Conservation (phyloP, 2,113 vertebrate species). For the Narcine bancroftii region DNA sequence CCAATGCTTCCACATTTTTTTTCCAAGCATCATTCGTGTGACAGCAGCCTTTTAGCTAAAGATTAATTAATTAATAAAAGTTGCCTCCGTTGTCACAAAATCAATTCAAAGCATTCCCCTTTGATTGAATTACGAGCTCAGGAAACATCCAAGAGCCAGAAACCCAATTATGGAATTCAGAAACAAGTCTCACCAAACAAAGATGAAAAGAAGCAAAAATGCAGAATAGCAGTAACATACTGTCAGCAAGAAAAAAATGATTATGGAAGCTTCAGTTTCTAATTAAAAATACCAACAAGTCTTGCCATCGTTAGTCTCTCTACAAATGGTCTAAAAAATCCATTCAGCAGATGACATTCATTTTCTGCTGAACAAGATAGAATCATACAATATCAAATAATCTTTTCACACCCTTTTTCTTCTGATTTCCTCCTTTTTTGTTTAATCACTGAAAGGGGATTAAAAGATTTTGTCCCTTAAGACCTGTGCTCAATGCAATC, state of each 20-base stretch:
- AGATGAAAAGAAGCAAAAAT: constrained; percentile 43
- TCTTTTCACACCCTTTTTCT: constrained; percentile 46
- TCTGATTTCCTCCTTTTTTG: constrained; percentile 51
- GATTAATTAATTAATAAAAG: constrained; percentile 41
- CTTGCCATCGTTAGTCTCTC: constrained; percentile 48
- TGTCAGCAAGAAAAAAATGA: constrained; percentile 39
- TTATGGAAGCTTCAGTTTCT: constrained; percentile 46
- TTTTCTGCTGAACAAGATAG: constrained; percentile 55
- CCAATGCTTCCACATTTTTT: background rate
- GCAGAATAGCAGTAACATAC: constrained; percentile 33
- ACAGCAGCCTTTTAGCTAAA: constrained; percentile 39
- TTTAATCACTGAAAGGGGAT: constrained; percentile 54
- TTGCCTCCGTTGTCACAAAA: constrained; percentile 40
- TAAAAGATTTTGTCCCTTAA: constrained; percentile 50
- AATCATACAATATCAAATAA: constrained; percentile 53
- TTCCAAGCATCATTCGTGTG: constrained; percentile 38
- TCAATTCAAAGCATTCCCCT: constrained; percentile 40
- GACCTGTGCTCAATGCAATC: constrained; percentile 44
- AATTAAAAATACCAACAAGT: constrained; percentile 46
- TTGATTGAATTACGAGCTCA: constrained; percentile 41
- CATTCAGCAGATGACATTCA: constrained; percentile 50
- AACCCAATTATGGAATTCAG: background rate
- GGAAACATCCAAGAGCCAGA: constrained; percentile 41
- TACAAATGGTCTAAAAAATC: constrained; percentile 51
- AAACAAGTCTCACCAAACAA: constrained; percentile 39